Base-by-base conservation (phyloP, 2,797 vertebrate genomes). In the Coracias cyanogaster region DNA sequence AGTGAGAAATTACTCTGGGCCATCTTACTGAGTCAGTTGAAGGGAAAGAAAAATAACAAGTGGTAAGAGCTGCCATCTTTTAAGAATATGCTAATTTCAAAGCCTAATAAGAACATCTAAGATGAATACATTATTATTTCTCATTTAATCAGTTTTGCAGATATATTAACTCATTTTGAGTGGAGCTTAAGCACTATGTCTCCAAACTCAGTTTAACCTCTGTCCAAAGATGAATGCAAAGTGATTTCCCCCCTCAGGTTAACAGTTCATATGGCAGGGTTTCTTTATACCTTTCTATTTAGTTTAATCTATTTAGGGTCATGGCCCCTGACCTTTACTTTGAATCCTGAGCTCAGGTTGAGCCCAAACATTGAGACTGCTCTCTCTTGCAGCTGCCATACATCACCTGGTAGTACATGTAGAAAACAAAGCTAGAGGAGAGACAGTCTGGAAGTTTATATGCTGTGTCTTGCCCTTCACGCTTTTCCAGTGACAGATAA, bases 161-260 rank as follows among this genome's bases (percentile, higher is more conserved):
- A 52, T 5, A 18, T 78, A 54, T 35, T 58, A 67, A 41, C 46
- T 92, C 58, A 26, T 70, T 89, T 43, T 86, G 57, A 55, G 33
- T 35, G 33, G 21, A 76, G 10, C 35, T 65, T 72, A 72, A 88
- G 20, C n/a, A 58, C 4, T 6, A 4, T 20, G 48, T 54, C 81
- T 92, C 60, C 78, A 94, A 77, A 85, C 22, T 80, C 51, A 51
- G 70, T 79, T 95, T 90, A 95, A 92, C 62, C 43, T 79, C 66
- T 89, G 22, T 33, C 51, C 73, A 49, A 67, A 86, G 51, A 91
- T 57, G 69, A 95, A 93, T 84, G n/a, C 70, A 49, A 79, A 84
- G 64, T 71, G 71, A 73, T 89, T 85, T 81, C 9, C 15, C 13
- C 78, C 43, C 52, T 86, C 54, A 87, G 70, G 83, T 73, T 94